These are phyloP conservation scores for Physocephala rufipes DNA, from an alignment of 2,888 invertebrate species.

Conservation along the genomic window DNA sequence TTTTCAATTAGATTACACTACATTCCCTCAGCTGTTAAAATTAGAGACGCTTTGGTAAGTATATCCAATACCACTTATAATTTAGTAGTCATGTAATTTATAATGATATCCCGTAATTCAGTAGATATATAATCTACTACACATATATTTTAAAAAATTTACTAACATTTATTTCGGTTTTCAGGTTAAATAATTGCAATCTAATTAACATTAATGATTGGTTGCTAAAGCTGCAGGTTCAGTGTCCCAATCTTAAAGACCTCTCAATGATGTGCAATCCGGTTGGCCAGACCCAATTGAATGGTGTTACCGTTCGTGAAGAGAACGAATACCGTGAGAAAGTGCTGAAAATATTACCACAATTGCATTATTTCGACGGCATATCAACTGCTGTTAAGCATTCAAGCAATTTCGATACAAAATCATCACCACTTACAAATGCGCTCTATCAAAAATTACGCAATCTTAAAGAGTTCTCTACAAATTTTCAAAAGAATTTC, in stretches of 20 bases:
- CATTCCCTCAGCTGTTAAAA: slow-evolving; percentile 74
- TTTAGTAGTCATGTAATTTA: background rate
- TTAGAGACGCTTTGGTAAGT: slow-evolving; percentile 77
- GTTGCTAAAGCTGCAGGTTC: slow-evolving; percentile 72
- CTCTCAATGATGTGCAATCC: slow-evolving; percentile 82
- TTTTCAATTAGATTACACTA: slow-evolving; percentile 72
- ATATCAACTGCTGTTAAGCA: slow-evolving; percentile 37
- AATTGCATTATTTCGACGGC: slow-evolving; percentile 49
- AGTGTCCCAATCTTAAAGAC: slow-evolving; percentile 76
- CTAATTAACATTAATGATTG: slow-evolving; percentile 73
- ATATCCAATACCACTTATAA: background rate
- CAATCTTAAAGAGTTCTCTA: slow-evolving; percentile 37
- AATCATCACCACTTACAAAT: slow-evolving; percentile 4
- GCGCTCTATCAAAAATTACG: slow-evolving; percentile 41
- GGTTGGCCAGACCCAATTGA: slow-evolving; percentile 77
- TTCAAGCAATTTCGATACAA: background rate
- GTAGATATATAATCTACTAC: too few relatives aligned
- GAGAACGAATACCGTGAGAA: slow-evolving; percentile 46
- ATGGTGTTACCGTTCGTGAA: slow-evolving; percentile 69
- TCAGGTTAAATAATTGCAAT: slow-evolving; percentile 72
- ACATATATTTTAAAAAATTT: too few relatives aligned
- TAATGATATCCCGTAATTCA: background rate
- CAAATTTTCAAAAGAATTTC: slow-evolving; percentile 36
- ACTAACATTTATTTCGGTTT: background rate
- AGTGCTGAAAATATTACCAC: slow-evolving; percentile 46